Evolutionary conservation across 2,797 vertebrate genomes (phyloP), one percentile per base, ranked within the genome.

Genomic region (Leucoraja ocellata): DNA sequence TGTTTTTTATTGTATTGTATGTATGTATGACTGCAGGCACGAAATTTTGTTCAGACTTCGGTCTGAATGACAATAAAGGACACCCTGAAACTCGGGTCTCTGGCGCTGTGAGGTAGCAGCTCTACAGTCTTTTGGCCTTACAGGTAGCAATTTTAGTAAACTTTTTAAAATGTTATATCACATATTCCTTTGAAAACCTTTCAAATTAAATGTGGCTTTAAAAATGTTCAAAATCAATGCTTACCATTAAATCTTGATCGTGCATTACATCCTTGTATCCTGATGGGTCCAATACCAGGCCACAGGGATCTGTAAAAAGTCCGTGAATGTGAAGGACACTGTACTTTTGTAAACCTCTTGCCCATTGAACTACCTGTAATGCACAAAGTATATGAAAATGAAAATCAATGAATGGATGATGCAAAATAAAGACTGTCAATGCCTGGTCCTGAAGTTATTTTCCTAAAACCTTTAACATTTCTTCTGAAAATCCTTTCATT

Each of bases 241-340:
- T 0, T 95, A 97, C 96, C 96, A 96, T 96, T 21, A 97, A 96
- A 95, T 96, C 96, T 1, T 95, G 94, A 93, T 97, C 96, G 23
- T 96, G 96, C 46, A 96, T 97, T 28, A 97, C 95, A 25, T 96
- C 96, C 93, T 95, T 96, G 39, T 96, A 97, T 68, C 96, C 96
- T 0, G 94, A 96, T 0, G 95, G 96, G 79, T 97, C 96, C 28
- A 97, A 73, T 10, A 96, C 95, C 96, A 96, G 94, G 93, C 96
- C 96, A 54, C 96, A 96, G 63, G 96, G 96, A 93, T 97, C 96
- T 0, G 96, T 97, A 90, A 96, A 97, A 0, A 97, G 80, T 93
- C 96, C 96, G 0, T 96, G 96, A 63, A 96, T 97, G 16, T 97
- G 96, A 36, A 97, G 96, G 2, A 97, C 96, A 11, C 96, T 96